phyloP scores from a whole-genome alignment of 2,113 vertebrate genomes.

The Silurus glanis region DNA sequence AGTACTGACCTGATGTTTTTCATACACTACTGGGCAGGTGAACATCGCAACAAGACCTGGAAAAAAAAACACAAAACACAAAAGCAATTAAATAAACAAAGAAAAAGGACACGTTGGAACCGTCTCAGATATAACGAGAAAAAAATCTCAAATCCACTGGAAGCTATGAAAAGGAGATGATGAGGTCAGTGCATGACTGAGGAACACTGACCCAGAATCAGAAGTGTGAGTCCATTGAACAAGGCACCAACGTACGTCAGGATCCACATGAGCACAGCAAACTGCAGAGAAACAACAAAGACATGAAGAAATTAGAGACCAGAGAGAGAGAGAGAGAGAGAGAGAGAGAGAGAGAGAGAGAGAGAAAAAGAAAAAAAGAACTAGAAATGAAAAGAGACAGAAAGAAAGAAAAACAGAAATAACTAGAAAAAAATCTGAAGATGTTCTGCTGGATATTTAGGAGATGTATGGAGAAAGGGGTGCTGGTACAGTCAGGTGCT shows the following conservation, averaged over 20 bases:
- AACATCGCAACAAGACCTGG: conserved; percentile 87
- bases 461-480: no score
- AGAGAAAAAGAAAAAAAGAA: no score
- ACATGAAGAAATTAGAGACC: not conserved
- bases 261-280: conserved; percentile 95
- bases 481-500: no score
- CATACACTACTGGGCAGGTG: conserved; percentile 92
- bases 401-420: no score
- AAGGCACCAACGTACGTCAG: conserved; percentile 95
- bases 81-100: not conserved
- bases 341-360: no score
- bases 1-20: conserved; percentile 92
- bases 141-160: no score
- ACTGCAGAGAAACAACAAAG: conserved; percentile 67
- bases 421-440: no score
- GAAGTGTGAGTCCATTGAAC: conserved; percentile 95
- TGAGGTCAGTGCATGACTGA: not conserved
- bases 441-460: no score
- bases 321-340: no score
- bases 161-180: not conserved
- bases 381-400: no score
- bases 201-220: conserved; percentile 87
- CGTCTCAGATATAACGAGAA: not conserved
- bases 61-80: conserved; percentile 33
- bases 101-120: not conserved